These are phyloP conservation scores for Oryzias woworae DNA, from an alignment of 2,113 vertebrate species.

Conservation along the genomic window DNA sequence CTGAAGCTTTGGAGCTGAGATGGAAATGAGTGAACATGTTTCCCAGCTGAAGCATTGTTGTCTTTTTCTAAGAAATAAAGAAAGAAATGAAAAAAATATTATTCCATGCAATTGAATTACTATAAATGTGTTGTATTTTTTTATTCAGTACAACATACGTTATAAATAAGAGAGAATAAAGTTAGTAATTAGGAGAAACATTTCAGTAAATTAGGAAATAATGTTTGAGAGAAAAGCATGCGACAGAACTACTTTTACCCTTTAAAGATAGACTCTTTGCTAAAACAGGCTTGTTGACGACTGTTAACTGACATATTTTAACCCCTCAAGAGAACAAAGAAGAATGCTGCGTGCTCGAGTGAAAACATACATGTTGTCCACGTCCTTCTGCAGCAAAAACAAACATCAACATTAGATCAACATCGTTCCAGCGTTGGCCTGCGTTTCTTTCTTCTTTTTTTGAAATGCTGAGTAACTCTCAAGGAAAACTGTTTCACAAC, in stretches of 20 bases:
- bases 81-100: background rate
- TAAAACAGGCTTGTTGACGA: constrained; percentile 22
- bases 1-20: constrained; percentile 36
- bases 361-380: constrained; percentile 40
- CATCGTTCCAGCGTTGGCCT: constrained; percentile 18
- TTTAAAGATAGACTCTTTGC: too few relatives aligned
- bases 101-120: fast-evolving
- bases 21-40: constrained; percentile 60
- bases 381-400: constrained; percentile 8
- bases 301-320: background rate
- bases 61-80: constrained; percentile 18
- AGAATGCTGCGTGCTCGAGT: background rate
- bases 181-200: too few relatives aligned
- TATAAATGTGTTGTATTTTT: background rate
- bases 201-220: too few relatives aligned
- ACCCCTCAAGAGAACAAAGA: constrained; percentile 9
- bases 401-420: constrained; percentile 20
- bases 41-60: constrained; percentile 64
- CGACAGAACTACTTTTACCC: too few relatives aligned
- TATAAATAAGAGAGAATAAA: too few relatives aligned
- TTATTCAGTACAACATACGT: too few relatives aligned
- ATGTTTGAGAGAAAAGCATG: too few relatives aligned
- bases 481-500: constrained; percentile 60
- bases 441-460: background rate
- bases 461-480: constrained; percentile 41